phyloP scores from a whole-genome alignment of 2,113 vertebrate species.

The Notothenia rossii region DNA sequence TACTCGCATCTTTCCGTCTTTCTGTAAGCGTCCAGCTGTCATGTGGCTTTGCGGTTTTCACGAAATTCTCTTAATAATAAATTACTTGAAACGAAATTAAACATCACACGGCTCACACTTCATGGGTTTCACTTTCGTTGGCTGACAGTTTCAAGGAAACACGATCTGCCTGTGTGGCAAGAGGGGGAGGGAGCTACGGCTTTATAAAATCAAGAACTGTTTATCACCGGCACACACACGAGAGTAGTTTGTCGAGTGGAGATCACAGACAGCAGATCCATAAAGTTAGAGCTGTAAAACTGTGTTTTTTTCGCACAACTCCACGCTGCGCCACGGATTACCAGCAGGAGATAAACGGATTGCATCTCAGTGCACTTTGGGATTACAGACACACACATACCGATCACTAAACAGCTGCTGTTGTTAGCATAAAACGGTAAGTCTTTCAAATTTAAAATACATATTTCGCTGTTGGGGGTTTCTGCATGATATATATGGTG shows the following conservation, averaged over 20 bases:
- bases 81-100: not conserved
- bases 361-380: not conserved
- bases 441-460: not conserved
- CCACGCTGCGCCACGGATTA: not conserved
- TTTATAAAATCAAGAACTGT: not conserved
- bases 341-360: not conserved
- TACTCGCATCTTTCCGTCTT: not conserved
- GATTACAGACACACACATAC: not conserved
- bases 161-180: not conserved
- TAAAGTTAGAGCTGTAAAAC: not conserved
- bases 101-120: too few relatives aligned
- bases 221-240: not conserved
- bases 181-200: not conserved
- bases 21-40: constrained; percentile 43
- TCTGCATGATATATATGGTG: not conserved
- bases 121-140: constrained; percentile 65
- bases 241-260: too few relatives aligned
- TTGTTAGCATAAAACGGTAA: constrained; percentile 63
- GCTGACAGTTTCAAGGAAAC: constrained; percentile 29
- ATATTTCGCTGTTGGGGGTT: fast-evolving
- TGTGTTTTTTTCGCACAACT: fast-evolving
- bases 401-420: constrained; percentile 24
- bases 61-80: constrained; percentile 3
- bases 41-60: constrained; percentile 39
- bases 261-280: too few relatives aligned